Conservation (phyloP, 2,113 vertebrate genomes). For the Cyanistes caeruleus region DNA sequence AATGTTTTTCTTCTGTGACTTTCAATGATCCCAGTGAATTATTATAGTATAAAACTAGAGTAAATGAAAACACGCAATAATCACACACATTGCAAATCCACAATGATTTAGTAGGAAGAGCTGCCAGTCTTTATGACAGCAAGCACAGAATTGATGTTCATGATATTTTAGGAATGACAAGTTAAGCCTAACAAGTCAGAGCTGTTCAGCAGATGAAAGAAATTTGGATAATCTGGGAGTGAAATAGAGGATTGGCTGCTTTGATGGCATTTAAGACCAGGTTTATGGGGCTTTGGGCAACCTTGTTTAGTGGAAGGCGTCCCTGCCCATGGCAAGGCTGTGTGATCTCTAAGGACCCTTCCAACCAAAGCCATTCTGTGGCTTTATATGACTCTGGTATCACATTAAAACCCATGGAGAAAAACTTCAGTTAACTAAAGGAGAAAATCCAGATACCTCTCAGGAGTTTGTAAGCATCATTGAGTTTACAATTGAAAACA, state of each 20-base stretch:
- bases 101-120: constrained; percentile 14
- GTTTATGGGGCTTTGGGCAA: background rate
- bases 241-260: background rate
- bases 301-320: background rate
- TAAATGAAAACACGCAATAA: background rate
- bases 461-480: background rate
- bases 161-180: constrained; percentile 54
- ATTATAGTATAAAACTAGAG: constrained; percentile 3
- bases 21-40: background rate
- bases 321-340: background rate
- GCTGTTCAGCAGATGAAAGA: constrained; percentile 23
- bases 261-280: background rate
- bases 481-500: background rate
- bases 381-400: background rate
- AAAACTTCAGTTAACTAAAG: background rate
- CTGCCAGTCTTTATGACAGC: background rate
- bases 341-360: background rate
- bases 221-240: background rate
- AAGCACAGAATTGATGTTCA: background rate
- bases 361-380: background rate
- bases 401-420: background rate
- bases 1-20: background rate
- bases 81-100: background rate
- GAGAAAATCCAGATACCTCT: background rate
- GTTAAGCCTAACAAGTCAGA: constrained; percentile 1